Base-by-base conservation (phyloP, 2,113 vertebrate species). In the Cercocebus atys region DNA sequence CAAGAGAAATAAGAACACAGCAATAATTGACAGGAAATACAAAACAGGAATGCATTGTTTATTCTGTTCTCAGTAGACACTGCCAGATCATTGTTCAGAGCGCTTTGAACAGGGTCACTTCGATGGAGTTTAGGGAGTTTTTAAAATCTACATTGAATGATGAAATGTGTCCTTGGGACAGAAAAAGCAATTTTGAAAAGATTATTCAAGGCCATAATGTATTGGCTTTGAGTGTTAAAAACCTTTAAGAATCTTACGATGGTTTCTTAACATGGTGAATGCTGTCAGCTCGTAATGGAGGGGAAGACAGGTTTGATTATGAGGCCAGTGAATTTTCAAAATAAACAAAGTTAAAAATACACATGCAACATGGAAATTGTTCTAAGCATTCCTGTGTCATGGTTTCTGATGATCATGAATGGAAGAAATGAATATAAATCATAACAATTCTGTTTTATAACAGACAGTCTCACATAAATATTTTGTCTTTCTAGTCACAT, bases 1-100 rank as follows among this genome's bases (percentile, higher is more conserved):
- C 22, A 85, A 96, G 75, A 97, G 92, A 70, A 96, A 76, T 95
- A 88, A 95, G 86, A 86, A 92, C 6, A 86, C 61, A 83, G 94
- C 92, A 66, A 64, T 93, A 43, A 96, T 97, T 89, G 88, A 70
- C 97, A 98, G 96, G 98, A 98, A 98, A 97, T 1, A 18, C 70
- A 97, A 92, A 98, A 98, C 98, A 98, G 97, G 98, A 98, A 95
- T 93, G 95, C 95, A 98, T 64, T 99, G 98, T 98, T 98, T 98
- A 97, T 95, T 88, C 96, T 50, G 23, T 61, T 96, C 79, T 95
- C 86, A 66, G 96, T 76, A 97, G 20, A 40, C 35, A 40, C 2
- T 17, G 30, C 94, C 95, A 98, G 88, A 25, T 47, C 70, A 98
- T 95, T 98, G 98, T 98, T 97, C 86, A 79, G 96, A 92, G 89